Percentiles rank a stretch among this genome's conserved stretches.
Conservation (phyloP, 2,797 vertebrate species). For the Psittacula echo region DNA sequence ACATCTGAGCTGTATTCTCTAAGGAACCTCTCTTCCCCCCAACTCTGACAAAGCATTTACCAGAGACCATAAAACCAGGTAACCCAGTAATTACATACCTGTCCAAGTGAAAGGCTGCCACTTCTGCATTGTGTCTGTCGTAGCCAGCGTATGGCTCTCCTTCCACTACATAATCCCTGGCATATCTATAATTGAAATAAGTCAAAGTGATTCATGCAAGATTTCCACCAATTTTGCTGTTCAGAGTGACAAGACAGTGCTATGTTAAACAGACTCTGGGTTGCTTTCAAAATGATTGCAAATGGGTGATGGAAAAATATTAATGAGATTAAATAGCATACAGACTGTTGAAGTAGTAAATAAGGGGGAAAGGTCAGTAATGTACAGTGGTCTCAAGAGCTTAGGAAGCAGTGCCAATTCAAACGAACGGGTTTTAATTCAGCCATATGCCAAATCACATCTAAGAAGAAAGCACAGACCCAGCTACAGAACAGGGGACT, state of each 20-base stretch:
- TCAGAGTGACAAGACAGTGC: not conserved
- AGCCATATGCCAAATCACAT: not conserved
- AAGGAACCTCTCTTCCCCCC: not conserved
- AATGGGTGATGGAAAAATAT: not conserved
- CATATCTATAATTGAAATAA: conserved; percentile 84
- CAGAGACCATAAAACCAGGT: not conserved
- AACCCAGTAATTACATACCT: conserved; percentile 78
- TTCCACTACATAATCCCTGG: conserved; percentile 91
- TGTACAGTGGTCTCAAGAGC: not conserved
- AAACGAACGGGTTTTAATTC: not conserved
- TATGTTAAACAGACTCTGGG: not conserved
- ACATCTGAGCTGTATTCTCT: not conserved
- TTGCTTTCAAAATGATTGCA: not conserved
- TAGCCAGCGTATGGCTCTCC: conserved; percentile 97
- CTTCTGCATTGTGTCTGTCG: conserved; percentile 96
- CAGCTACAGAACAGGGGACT: not conserved
- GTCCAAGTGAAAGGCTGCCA: conserved; percentile 97
- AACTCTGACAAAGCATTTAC: not conserved
- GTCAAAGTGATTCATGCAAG: not conserved
- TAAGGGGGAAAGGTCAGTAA: not conserved
- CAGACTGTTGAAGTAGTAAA: not conserved
- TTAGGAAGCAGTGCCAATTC: not conserved
- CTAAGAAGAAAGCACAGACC: not conserved
- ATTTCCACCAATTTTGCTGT: not conserved
- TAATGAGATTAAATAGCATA: not conserved